Base-by-base conservation (phyloP, 2,888 invertebrate species). In the Heliconius cydno region DNA sequence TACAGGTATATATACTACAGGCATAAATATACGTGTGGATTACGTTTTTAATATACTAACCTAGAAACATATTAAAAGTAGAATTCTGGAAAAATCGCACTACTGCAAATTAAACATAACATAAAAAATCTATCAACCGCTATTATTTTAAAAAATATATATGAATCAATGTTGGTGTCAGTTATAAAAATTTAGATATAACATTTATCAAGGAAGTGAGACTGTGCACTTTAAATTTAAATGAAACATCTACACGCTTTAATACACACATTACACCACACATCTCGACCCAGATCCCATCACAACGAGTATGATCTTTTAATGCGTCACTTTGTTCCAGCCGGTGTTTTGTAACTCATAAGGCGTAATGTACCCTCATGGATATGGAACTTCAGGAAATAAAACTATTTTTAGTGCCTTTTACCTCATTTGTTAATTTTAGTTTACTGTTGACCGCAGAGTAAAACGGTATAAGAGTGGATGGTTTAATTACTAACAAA, bases 291-390 rank as follows among this genome's bases (percentile, higher is more conserved):
- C 67, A 84, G 79, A 83, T 84, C 82, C 75, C 81, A 88, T 76
- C 81, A 81, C 81, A 81, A 81, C 87, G 87, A 86, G 87, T 87
- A 90, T 91, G 91, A 90, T 91, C 90, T 91, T 89, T 90, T 91
- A 90, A 90, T 89, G 88, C 85, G 83, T 76, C 86, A 84, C 90
- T 91, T 91, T 91, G 91, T 90, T 86, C 83, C 79, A 81, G 88
- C 86, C 86, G 85, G 83, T 83, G 83, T 81, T 85, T 82, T 89
- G 88, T 87, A 80, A 78, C 68, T 75, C 81, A 74, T 88, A 88
- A 87, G 87, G 86, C 85, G 86, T 87, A 87, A 89, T 88, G 88
- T 86, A 84, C 84, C 84, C 82, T 81, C 70, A 80, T 81, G 82
- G 83, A 82, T 82, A 80, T 83, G 83, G 79, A 74, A 73, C 79